Evolutionary conservation across 2,888 invertebrate species (phyloP), one percentile per base, ranked within the genome.

Genomic region (Zele albiditarsus): DNA sequence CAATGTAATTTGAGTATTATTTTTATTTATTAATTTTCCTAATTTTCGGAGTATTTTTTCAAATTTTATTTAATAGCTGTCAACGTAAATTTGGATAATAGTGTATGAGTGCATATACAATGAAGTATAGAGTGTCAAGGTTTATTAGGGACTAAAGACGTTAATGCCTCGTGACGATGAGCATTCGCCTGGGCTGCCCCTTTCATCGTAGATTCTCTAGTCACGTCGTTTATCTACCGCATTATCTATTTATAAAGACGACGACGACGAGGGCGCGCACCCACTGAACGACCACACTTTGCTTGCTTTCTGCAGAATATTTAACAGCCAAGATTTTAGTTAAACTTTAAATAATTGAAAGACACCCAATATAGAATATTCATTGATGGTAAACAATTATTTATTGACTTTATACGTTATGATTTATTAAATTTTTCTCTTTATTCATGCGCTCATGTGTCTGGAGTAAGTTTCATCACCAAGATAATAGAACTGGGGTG

Each of bases 241-340:
- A 81, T 84, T 85, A 84, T 85, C 85, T 86, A 86, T 86, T 86
- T 85, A 86, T 86, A 85, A 79, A 77, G 74, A 71, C 74, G 58
- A 28, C 42, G 70, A 70, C 73, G 77, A 77, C 12, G 77, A 77
- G 74, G 74, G 74, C 77, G 75, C 69, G 67, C 78, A 71, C 73
- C 60, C 76, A 65, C 67, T 58, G 65, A 57, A 33, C 28, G 25
- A 25, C 27, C 14, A 16, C 28, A 25, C 14, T 49, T 25, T 46
- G 14, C 6, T 16, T 28, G 53, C 23, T 53, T 53, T 20, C 20
- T 53, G n/a, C n/a, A n/a, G 6, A n/a, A 16, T 46, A 46, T 46
- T n/a, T 10, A 53, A 20, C 20, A 53, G 20, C 3, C 8, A 53
- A n/a, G 53, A 53, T 53, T 53, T 53, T 20, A 20, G 53, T 23